These are phyloP conservation scores for Sapajus apella DNA, from an alignment of 2,113 vertebrate genomes.

Conservation along the genomic window DNA sequence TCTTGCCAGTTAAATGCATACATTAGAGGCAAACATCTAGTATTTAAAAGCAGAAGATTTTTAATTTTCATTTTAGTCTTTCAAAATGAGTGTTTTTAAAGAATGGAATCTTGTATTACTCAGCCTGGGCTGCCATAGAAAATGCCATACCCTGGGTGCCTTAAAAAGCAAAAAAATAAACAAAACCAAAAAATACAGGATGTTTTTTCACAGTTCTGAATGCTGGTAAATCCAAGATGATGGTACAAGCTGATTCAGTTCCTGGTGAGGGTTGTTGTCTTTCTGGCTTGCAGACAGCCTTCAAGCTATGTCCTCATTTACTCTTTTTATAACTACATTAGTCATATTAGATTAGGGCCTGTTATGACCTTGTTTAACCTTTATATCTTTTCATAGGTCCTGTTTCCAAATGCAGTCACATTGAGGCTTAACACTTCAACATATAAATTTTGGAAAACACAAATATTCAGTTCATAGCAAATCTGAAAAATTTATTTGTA, in stretches of 20 bases:
- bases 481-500: background rate
- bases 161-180: background rate
- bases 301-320: background rate
- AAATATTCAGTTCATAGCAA: background rate
- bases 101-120: background rate
- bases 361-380: background rate
- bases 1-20: background rate
- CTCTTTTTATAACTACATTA: background rate
- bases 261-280: background rate
- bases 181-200: background rate
- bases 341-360: background rate
- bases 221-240: no score
- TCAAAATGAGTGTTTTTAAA: background rate
- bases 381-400: background rate
- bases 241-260: background rate
- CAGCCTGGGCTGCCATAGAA: background rate
- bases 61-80: background rate
- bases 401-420: background rate
- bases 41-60: background rate
- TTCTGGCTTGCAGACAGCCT: background rate
- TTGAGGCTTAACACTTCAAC: background rate
- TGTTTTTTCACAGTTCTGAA: background rate
- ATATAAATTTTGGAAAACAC: background rate
- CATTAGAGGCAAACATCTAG: background rate
- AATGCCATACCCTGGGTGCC: background rate